Conservation (phyloP, 1,140 invertebrate genomes). For the Eriosoma lanigerum region DNA sequence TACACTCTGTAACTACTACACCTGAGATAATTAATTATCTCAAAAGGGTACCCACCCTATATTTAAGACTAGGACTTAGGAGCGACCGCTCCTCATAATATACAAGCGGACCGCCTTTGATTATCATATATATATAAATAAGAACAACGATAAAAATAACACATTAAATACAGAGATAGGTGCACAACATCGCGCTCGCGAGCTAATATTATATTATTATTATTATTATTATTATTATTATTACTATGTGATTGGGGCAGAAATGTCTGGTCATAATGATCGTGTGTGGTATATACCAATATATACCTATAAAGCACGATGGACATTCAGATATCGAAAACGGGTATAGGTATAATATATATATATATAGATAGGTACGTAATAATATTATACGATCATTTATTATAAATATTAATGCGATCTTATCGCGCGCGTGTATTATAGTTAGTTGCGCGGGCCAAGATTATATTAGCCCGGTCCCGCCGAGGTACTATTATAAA, state of each 20-base stretch:
- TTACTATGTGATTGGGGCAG: conserved; percentile 42
- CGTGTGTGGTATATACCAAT: conserved; percentile 42
- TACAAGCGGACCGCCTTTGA: too few species aligned
- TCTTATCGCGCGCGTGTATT: conserved; percentile 23
- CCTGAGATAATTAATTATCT: too few species aligned
- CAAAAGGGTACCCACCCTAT: too few species aligned
- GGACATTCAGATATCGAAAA: conserved; percentile 50
- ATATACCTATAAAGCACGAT: background rate
- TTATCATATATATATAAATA: too few species aligned
- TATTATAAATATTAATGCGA: conserved; percentile 52
- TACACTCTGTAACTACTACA: too few species aligned
- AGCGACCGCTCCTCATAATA: too few species aligned
- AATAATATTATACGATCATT: conserved; percentile 27
- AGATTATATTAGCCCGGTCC: conserved; percentile 48
- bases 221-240: conserved; percentile 19
- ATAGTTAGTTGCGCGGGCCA: conserved; percentile 45
- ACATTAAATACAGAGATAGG: too few species aligned
- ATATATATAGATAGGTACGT: background rate
- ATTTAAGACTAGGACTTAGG: too few species aligned
- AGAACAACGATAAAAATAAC: too few species aligned
- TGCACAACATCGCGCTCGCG: background rate
- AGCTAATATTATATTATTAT: conserved; percentile 13
- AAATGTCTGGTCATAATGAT: conserved; percentile 50
- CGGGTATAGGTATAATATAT: conserved; percentile 16
- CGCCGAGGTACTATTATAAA: too few species aligned